Conservation (phyloP, 64 coral and sea anemone species). For the Hydrozoanthus tunicans region DNA sequence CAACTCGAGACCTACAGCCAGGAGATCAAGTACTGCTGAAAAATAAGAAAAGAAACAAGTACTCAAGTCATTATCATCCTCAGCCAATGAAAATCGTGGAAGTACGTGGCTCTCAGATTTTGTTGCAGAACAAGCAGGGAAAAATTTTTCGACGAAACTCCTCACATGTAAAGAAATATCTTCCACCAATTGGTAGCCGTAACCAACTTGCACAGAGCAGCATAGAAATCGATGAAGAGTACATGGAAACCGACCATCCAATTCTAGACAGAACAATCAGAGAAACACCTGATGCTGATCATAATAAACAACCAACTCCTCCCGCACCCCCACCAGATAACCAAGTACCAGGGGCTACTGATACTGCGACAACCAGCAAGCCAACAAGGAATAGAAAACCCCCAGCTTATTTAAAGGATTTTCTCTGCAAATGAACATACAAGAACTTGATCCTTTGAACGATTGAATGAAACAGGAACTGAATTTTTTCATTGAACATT, state of each 20-base stretch:
- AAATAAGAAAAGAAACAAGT: constrained; percentile 36
- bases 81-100: constrained; percentile 12
- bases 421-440: not conserved
- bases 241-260: no score
- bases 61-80: not conserved
- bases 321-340: not conserved
- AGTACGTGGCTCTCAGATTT: constrained; percentile 22
- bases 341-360: not conserved
- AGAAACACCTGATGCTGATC: no score
- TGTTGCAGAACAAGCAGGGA: not conserved
- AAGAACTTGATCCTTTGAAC: no score
- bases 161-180: constrained; percentile 16
- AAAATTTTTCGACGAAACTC: constrained; percentile 6
- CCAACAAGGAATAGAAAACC: not conserved
- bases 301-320: no score
- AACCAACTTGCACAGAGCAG: not conserved
- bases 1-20: not conserved
- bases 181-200: not conserved
- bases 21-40: constrained; percentile 50
- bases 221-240: not conserved
- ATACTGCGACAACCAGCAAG: not conserved
- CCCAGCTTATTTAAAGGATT: not conserved
- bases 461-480: no score
- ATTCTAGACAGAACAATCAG: no score
- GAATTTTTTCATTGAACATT: no score